These are phyloP conservation scores for Geotrupes spiniger DNA, from an alignment of 2,888 invertebrate genomes.

Conservation along the genomic window DNA sequence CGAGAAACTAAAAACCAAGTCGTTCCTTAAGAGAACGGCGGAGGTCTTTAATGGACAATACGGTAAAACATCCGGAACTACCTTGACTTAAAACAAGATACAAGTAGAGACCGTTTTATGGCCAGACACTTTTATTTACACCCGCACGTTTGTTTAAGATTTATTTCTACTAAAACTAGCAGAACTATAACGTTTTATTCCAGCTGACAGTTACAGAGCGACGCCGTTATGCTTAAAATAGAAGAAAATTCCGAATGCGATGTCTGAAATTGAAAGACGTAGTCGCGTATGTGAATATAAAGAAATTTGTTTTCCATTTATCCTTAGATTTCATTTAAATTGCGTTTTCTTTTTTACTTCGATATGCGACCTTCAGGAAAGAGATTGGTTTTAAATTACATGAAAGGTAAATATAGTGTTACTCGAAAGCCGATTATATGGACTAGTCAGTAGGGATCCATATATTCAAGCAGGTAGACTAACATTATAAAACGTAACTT, in stretches of 20 bases:
- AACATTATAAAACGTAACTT: no score
- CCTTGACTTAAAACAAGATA: slow-evolving; percentile 6
- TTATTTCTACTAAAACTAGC: slow-evolving; percentile 1
- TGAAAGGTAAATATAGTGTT: no score
- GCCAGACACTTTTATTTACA: slow-evolving; percentile 5
- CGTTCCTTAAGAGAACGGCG: background rate
- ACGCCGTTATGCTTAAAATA: slow-evolving; percentile 2
- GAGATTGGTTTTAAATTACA: no score
- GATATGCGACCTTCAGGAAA: no score
- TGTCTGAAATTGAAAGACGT: slow-evolving; percentile 3
- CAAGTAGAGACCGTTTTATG: background rate
- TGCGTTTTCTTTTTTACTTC: no score
- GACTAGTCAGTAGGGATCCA: no score
- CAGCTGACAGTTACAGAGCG: slow-evolving; percentile 5
- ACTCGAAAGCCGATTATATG: no score
- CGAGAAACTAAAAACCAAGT: slow-evolving; percentile 7
- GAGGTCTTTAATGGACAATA: slow-evolving; percentile 4
- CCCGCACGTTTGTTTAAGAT: slow-evolving; percentile 4
- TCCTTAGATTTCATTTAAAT: no score
- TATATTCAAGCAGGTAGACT: no score
- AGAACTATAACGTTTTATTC: slow-evolving; percentile 1
- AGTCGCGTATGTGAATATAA: no score
- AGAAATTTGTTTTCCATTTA: no score
- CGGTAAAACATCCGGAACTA: slow-evolving; percentile 6
- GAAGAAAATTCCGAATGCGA: background rate